Evolutionary conservation across 2,797 vertebrate genomes (phyloP), one percentile per base, ranked within the genome.

Genomic region (Mus caroli): DNA sequence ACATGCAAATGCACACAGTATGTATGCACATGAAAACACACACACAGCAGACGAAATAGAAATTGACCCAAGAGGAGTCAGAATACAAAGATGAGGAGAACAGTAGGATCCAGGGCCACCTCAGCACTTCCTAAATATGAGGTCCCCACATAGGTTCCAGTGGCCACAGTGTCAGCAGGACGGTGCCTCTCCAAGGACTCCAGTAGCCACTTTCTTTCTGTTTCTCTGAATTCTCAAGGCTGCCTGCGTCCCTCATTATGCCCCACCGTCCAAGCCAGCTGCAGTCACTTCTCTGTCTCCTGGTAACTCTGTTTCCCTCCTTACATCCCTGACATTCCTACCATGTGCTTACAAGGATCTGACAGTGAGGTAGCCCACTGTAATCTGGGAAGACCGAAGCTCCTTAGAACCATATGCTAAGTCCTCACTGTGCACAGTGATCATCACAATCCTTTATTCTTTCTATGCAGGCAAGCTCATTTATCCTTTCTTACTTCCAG

Each of bases 141-240:
- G 17, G 4, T 26, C 50, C 71, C 0, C 28, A 1, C 80, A 3
- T 0, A 4, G 69, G 15, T 40, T 12, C 37, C 34, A 0, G 67
- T 50, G 8, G 8, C 31, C 26, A 22, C 64, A 71, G 69, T 50
- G 43, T 43, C 19, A 15, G 8, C n/a, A 12, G 20, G 15, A 37
- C 40, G 3, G 12, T 20, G 4, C 83, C 62, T 71, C 10, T 26
- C 76, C 50, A 4, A 11, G 0, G n/a, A 62, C 37, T 87, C 54
- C 17, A 15, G 3, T n/a, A 15, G 20, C 56, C 28, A 15, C 40
- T 11, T 34, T 46, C 0, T 2, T 8, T 31, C 77, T 52, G 67
- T 79, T 78, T 37, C 31, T 14, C 54, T 34, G 28, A 28, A 31
- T 54, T 37, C 92, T 58, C 10, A 15, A 83, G 14, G 67, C 24